Conservation (phyloP, 2,888 invertebrate genomes). For the Cloeon dipterum region DNA sequence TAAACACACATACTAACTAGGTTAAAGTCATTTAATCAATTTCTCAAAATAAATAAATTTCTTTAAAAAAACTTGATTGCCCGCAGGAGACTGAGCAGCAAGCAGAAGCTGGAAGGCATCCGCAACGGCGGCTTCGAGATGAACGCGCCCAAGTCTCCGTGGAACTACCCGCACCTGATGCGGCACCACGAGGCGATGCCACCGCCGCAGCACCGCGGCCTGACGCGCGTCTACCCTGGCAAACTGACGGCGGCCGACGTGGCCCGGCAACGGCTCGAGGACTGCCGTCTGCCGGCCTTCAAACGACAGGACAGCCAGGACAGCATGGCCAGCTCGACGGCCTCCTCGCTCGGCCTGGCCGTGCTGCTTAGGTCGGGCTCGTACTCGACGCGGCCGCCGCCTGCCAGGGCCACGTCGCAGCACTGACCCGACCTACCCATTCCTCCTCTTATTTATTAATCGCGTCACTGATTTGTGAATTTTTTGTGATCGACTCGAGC, state of each 20-base stretch:
- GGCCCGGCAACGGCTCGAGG: neutral
- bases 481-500: too few relatives aligned
- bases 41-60: too few relatives aligned
- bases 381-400: too few relatives aligned
- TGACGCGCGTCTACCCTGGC: neutral
- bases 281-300: conserved; percentile 11
- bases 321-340: conserved; percentile 30
- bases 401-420: too few relatives aligned
- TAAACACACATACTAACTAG: too few relatives aligned
- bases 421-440: too few relatives aligned
- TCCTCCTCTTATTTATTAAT: too few relatives aligned
- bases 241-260: neutral
- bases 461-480: too few relatives aligned
- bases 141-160: conserved; percentile 46
- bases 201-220: neutral
- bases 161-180: conserved; percentile 35
- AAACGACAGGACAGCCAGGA: conserved; percentile 24
- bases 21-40: too few relatives aligned
- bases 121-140: conserved; percentile 47
- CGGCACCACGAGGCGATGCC: conserved; percentile 4
- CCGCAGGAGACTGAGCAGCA: conserved; percentile 15
- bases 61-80: too few relatives aligned
- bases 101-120: conserved; percentile 24
- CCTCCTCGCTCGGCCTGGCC: conserved; percentile 30
- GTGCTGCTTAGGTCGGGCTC: too few relatives aligned